Evolutionary conservation across 1,140 invertebrate species (phyloP).

Genomic region (Caenorhabditis remanei): DNA sequence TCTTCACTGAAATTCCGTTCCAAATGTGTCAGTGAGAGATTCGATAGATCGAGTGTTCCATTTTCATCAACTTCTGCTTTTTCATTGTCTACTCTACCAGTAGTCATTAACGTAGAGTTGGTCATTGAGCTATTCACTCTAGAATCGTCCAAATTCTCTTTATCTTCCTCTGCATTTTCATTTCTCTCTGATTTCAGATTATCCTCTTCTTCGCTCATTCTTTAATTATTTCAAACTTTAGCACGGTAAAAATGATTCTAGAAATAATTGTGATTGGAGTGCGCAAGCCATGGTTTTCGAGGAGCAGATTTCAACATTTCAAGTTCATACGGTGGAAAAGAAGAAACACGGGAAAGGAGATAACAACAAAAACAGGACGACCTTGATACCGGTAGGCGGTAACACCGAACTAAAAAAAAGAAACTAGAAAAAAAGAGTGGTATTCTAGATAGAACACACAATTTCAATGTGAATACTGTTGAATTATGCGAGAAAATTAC

Average conservation of each 20-base stretch:
- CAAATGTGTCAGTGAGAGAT: slow-evolving; percentile 18
- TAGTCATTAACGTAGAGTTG: neutral
- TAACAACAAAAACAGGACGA: neutral
- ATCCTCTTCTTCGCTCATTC: slow-evolving; percentile 29
- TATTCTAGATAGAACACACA: neutral
- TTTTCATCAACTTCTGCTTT: neutral
- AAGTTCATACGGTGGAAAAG: slow-evolving; percentile 8
- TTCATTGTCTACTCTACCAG: slow-evolving; percentile 10
- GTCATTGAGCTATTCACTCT: slow-evolving; percentile 16
- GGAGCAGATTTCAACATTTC: neutral
- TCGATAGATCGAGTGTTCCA: slow-evolving; percentile 11
- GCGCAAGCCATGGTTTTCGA: neutral
- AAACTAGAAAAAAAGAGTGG: neutral
- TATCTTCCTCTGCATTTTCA: neutral
- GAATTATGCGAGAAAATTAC: slow-evolving; percentile 30
- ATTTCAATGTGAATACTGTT: neutral
- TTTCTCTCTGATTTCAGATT: neutral
- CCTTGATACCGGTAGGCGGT: slow-evolving; percentile 26
- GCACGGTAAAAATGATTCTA: neutral
- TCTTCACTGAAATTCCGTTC: neutral
- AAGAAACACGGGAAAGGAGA: too few relatives aligned
- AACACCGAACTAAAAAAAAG: neutral
- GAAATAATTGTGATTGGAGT: neutral
- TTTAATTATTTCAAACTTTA: neutral
- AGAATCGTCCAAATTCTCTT: slow-evolving; percentile 45